These are phyloP conservation scores for Stenotaenia linearis DNA, from an alignment of 2,888 invertebrate species.

Conservation along the genomic window DNA sequence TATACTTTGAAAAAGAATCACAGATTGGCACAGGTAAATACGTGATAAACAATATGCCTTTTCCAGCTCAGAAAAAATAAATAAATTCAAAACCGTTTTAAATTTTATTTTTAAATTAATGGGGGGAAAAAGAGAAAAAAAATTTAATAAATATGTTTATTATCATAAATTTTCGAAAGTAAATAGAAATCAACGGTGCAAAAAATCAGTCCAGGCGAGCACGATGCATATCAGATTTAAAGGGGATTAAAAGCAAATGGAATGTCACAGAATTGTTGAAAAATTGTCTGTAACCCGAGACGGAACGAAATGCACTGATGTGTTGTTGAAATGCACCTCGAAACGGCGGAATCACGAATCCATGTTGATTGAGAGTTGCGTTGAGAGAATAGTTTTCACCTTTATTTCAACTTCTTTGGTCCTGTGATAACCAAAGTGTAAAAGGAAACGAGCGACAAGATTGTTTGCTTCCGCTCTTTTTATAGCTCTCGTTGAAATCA, in stretches of 20 bases:
- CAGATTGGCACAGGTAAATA: conserved; percentile 19
- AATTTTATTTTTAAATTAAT: neutral
- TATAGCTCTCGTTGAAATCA: conserved; percentile 14
- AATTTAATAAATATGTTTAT: too few relatives aligned
- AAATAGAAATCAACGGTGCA: too few relatives aligned
- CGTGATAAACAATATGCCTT: neutral
- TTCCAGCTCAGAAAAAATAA: neutral
- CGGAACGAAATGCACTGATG: neutral
- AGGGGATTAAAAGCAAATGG: neutral
- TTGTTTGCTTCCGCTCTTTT: conserved; percentile 26
- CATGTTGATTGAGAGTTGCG: conserved; percentile 4
- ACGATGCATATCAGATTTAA: neutral
- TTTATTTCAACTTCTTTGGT: neutral
- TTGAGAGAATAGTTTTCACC: conserved; percentile 21
- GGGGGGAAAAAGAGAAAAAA: too few relatives aligned
- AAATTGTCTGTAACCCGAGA: neutral
- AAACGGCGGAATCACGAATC: neutral
- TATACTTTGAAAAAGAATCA: conserved; percentile 1
- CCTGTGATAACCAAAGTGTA: neutral
- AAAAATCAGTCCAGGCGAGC: neutral
- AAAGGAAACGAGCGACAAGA: conserved; percentile 26
- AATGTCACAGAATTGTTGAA: neutral
- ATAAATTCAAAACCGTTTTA: neutral
- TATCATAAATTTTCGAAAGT: too few relatives aligned
- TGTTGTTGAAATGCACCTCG: neutral